A percentile compares a stretch with the other conserved stretches of the same genome.
Evolutionary conservation across 2,888 invertebrate species (phyloP).

Genomic region (Gandaritis pyraliata): DNA sequence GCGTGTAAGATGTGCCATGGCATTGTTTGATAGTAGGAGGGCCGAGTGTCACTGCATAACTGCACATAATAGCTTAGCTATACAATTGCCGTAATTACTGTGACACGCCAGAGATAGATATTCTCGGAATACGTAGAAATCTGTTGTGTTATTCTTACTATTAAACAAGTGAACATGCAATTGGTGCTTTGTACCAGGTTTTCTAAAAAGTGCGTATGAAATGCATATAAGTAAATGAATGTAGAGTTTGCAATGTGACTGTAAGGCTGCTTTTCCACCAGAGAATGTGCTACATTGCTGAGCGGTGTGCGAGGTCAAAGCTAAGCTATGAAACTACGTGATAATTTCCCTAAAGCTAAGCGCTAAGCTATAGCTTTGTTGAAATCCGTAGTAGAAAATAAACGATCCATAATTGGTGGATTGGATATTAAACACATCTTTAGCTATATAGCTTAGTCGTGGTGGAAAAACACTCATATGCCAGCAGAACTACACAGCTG

Average conservation of each 20-base stretch:
- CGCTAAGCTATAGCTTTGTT: no score
- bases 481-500: background rate
- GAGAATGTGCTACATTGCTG: no score
- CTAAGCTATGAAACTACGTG: no score
- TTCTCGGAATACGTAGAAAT: slow-evolving; percentile 56
- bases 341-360: no score
- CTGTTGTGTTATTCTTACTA: slow-evolving; percentile 39
- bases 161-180: slow-evolving; percentile 36
- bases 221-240: background rate
- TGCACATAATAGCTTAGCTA: slow-evolving; percentile 52
- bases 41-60: slow-evolving; percentile 50
- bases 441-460: no score
- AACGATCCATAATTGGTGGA: no score
- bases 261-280: no score
- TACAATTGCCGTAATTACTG: slow-evolving; percentile 58
- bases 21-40: slow-evolving; percentile 34
- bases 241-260: background rate
- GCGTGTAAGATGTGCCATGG: slow-evolving; percentile 28
- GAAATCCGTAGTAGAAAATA: no score
- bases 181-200: slow-evolving; percentile 31
- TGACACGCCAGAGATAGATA: slow-evolving; percentile 44
- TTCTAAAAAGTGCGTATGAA: slow-evolving; percentile 15
- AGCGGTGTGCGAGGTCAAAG: no score
- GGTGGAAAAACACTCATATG: no score
- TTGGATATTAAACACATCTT: no score